Conservation (phyloP, 2,888 invertebrate species). For the Pseudococcus longispinus region DNA sequence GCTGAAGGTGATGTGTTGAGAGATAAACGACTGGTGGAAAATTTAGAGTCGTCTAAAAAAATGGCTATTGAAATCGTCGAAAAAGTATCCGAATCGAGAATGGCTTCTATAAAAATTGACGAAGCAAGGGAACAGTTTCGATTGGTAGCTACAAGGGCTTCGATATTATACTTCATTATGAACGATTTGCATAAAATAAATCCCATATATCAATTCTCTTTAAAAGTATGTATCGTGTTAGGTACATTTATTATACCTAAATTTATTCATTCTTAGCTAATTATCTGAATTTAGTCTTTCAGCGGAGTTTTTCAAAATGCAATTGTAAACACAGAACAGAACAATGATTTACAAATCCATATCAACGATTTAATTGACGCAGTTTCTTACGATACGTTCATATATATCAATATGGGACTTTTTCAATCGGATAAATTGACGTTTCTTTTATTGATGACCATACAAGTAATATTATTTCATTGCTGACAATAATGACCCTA, state of each 20-base stretch:
- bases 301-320: slow-evolving; percentile 90
- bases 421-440: slow-evolving; percentile 92
- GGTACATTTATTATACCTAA: background rate
- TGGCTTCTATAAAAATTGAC: slow-evolving; percentile 87
- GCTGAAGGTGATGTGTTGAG: slow-evolving; percentile 88
- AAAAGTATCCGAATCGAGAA: slow-evolving; percentile 85
- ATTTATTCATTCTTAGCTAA: background rate
- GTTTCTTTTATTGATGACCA: slow-evolving; percentile 84
- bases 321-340: slow-evolving; percentile 72
- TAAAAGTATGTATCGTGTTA: slow-evolving; percentile 69
- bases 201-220: slow-evolving; percentile 93
- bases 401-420: slow-evolving; percentile 87
- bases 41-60: slow-evolving; percentile 90
- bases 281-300: slow-evolving; percentile 70
- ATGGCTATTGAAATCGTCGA: slow-evolving; percentile 89
- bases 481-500: too few species aligned
- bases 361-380: slow-evolving; percentile 82
- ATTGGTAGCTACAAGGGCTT: slow-evolving; percentile 84
- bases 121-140: slow-evolving; percentile 88
- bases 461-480: slow-evolving; percentile 70
- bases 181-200: slow-evolving; percentile 92
- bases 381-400: slow-evolving; percentile 84
- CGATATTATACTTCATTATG: slow-evolving; percentile 89
- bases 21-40: slow-evolving; percentile 87
- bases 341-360: slow-evolving; percentile 75